Evolutionary conservation across 1,140 invertebrate species (phyloP).

Genomic region (Globodera rostochiensis): DNA sequence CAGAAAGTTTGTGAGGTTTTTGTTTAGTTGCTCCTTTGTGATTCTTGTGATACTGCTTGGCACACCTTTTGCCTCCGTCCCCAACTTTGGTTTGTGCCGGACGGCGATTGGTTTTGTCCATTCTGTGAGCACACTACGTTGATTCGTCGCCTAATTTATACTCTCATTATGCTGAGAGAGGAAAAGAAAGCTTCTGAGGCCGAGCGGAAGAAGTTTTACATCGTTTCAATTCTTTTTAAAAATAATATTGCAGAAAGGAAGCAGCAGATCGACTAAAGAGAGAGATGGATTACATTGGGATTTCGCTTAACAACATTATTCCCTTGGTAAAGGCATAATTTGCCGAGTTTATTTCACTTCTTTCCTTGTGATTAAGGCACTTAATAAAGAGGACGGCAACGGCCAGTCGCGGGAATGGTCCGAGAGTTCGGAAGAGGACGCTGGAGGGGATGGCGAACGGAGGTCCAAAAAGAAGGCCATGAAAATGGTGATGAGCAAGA

Average conservation of each 20-base stretch:
- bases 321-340: constrained; percentile 32
- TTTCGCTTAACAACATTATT: constrained; percentile 58
- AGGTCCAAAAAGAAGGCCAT: constrained; percentile 57
- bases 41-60: constrained; percentile 64
- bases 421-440: constrained; percentile 14
- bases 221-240: constrained; percentile 4
- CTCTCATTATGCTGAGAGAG: constrained; percentile 36
- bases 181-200: constrained; percentile 32
- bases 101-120: constrained; percentile 69
- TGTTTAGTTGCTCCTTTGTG: constrained; percentile 84
- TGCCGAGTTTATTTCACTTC: neutral
- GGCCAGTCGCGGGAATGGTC: constrained; percentile 3
- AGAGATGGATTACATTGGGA: constrained; percentile 61
- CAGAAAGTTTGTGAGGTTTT: neutral
- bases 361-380: neutral
- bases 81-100: constrained; percentile 55
- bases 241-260: constrained; percentile 40
- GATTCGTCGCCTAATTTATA: constrained; percentile 36
- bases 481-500: constrained; percentile 43
- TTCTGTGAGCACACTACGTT: constrained; percentile 66
- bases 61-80: constrained; percentile 60
- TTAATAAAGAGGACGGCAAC: constrained; percentile 4
- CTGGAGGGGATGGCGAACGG: constrained; percentile 42
- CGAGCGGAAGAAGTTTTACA: constrained; percentile 48
- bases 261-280: constrained; percentile 56